Evolutionary conservation across 2,797 vertebrate species (phyloP).

Genomic region (Garrulus glandarius): DNA sequence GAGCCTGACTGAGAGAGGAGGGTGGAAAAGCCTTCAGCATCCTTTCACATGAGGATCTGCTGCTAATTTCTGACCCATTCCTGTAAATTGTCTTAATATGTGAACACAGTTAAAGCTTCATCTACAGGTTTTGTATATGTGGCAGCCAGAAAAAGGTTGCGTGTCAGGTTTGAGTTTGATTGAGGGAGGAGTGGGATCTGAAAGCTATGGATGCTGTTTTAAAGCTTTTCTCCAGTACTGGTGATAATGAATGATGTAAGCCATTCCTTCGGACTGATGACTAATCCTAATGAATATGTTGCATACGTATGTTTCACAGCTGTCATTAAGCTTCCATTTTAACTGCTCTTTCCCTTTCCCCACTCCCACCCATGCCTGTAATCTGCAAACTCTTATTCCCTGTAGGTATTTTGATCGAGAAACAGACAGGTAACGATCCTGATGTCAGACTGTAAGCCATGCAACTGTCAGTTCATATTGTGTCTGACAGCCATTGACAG

Average conservation of each 20-base stretch:
- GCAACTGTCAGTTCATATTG: conserved; percentile 63
- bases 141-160: not conserved
- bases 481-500: conserved; percentile 65
- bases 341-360: conserved; percentile 7
- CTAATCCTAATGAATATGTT: conserved; percentile 60
- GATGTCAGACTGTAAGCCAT: conserved; percentile 45
- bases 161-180: not conserved
- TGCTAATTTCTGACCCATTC: not conserved
- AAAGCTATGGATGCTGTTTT: not conserved
- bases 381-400: conserved; percentile 59
- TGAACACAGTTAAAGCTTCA: not conserved
- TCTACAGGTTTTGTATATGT: not conserved
- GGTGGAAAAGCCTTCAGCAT: not conserved
- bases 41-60: not conserved
- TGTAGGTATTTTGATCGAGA: conserved; percentile 55
- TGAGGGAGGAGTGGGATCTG: not conserved
- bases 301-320: conserved; percentile 32
- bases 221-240: not conserved
- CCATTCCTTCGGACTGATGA: conserved; percentile 41
- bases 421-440: conserved; percentile 65
- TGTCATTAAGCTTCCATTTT: conserved; percentile 56
- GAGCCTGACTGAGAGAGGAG: not conserved
- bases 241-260: conserved; percentile 37
- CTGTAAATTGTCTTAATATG: not conserved
- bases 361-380: conserved; percentile 40